Percentiles rank a stretch among this genome's conserved stretches.
Evolutionary conservation across 2,888 invertebrate genomes (phyloP).

Genomic region (Tachina fera): DNA sequence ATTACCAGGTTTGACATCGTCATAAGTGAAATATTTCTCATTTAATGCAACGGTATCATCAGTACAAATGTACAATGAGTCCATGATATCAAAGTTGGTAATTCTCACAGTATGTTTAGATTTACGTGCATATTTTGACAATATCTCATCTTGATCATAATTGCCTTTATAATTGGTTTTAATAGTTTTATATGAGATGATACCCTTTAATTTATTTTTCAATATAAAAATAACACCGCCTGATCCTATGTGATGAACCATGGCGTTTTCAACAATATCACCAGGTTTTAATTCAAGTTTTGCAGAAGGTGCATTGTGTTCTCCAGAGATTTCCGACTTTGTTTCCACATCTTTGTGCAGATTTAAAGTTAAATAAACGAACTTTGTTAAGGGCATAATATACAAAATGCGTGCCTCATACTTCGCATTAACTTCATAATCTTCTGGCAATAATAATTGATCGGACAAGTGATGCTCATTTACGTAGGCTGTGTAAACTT

Average conservation of each 20-base stretch:
- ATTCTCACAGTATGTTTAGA: constrained; percentile 85
- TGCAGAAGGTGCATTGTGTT: constrained; percentile 52
- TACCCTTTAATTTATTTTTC: constrained; percentile 78
- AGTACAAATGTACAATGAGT: constrained; percentile 87
- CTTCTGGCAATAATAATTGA: constrained; percentile 80
- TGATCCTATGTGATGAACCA: constrained; percentile 83
- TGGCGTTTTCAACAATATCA: constrained; percentile 85
- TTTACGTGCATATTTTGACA: constrained; percentile 80
- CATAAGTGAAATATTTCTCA: constrained; percentile 84
- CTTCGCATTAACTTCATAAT: constrained; percentile 82
- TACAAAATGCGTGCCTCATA: constrained; percentile 87
- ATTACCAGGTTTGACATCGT: constrained; percentile 85
- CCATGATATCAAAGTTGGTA: constrained; percentile 87
- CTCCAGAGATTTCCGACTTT: constrained; percentile 20
- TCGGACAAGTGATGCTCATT: constrained; percentile 81
- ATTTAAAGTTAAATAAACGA: constrained; percentile 86
- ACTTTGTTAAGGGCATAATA: constrained; percentile 87
- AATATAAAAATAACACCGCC: constrained; percentile 82
- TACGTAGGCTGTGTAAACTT: constrained; percentile 82
- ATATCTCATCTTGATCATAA: constrained; percentile 81
- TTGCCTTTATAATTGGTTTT: constrained; percentile 79
- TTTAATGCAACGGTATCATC: constrained; percentile 85
- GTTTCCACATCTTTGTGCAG: constrained; percentile 73
- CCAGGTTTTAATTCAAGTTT: constrained; percentile 83
- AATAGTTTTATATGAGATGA: constrained; percentile 80